Evolutionary conservation across 2,888 invertebrate genomes (phyloP), one percentile per base, ranked within the genome.

Genomic region (Netelia virgata): DNA sequence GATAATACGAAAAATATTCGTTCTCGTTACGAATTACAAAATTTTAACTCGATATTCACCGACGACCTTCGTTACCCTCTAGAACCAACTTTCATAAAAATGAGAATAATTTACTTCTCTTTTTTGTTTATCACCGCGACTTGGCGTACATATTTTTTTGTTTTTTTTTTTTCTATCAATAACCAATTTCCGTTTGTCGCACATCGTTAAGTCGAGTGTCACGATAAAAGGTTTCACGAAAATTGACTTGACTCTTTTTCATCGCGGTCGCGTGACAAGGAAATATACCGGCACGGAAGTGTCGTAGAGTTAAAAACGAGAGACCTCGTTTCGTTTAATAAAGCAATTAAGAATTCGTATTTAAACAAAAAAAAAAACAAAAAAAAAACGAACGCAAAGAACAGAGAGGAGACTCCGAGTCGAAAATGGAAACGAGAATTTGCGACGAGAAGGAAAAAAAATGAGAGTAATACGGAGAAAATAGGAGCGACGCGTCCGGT

Each of bases 401-500:
- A 14, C 47, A 14, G 3, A 14, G 47, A 47, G 47, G 11, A 47
- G 11, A 47, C 36, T 36, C 5, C 36, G 6, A 36, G 36, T 36
- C 36, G 36, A 36, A 36, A 36, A 36, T 36, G 36, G 36, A 11
- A 47, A 47, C 47, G 47, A 14, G 14, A 47, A 47, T 47, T 47
- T 11, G 47, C 47, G 3, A 14, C 0, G 47, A 47, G 41, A 28
- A 36, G n/a, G 47, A 36, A 41, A 16, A 70, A 57, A 70, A 70
- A 70, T 55, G 55, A 18, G 28, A 16, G 36, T 55, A 41, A 57
- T 23, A n/a, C 55, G 64, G 55, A 10, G 66, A 76, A 66, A 57
- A 36, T 36, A 76, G 57, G 20, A 64, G 76, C 50, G n/a, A 43
- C 23, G 20, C 53, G 41, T 57, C 53, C 23, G 57, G 76, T 66